Percentiles rank a stretch among this genome's conserved stretches.
These are phyloP conservation scores for Brachypalpus laphriformis DNA, from an alignment of 2,888 invertebrate species.

Conservation along the genomic window DNA sequence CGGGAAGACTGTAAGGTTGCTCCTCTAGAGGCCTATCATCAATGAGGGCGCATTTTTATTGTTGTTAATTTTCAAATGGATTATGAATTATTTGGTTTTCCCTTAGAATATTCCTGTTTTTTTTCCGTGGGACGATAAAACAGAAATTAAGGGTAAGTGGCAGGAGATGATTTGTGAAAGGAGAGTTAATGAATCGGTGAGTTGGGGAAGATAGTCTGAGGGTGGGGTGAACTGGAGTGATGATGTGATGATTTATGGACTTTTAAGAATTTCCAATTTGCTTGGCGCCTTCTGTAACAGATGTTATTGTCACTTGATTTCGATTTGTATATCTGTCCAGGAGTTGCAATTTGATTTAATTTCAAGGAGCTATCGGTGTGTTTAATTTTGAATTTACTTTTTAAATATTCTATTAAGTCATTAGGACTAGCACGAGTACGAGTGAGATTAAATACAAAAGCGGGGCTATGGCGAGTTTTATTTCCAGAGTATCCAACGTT, in stretches of 20 bases:
- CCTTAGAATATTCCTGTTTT: neutral
- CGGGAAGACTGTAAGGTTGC: neutral
- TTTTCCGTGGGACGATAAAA: neutral
- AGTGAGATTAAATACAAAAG: too few species aligned
- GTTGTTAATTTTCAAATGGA: conserved; percentile 70
- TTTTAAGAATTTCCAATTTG: neutral
- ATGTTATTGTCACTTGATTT: neutral
- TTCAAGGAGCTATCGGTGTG: neutral
- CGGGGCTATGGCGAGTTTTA: too few species aligned
- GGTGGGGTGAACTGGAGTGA: neutral
- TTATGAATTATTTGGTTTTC: conserved; percentile 66
- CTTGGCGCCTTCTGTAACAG: neutral
- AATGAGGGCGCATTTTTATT: conserved; percentile 25
- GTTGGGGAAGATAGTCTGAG: neutral
- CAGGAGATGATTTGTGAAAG: neutral
- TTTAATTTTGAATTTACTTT: too few species aligned
- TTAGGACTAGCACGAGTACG: too few species aligned
- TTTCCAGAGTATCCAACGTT: too few species aligned
- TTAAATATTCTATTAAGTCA: too few species aligned
- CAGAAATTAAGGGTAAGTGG: neutral
- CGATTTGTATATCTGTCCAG: neutral
- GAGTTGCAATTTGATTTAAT: neutral
- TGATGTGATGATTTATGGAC: neutral
- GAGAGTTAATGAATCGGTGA: conserved; percentile 1
- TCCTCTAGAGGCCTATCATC: neutral